Evolutionary conservation across 2,888 invertebrate species (phyloP).

Genomic region (Pammene fasciana): DNA sequence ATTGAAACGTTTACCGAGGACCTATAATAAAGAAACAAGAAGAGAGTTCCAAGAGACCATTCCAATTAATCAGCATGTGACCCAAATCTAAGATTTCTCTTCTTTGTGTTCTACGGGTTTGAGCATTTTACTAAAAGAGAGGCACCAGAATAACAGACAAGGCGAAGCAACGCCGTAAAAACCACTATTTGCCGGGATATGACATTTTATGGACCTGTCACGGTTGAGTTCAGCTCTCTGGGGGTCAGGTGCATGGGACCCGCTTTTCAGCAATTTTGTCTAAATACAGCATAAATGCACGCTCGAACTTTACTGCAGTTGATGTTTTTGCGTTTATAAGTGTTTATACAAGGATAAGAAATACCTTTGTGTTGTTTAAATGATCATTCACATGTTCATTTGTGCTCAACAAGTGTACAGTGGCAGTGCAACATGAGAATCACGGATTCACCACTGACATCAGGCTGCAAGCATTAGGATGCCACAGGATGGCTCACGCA

Average conservation of each 20-base stretch:
- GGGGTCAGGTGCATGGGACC: conserved; percentile 64
- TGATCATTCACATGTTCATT: conserved; percentile 32
- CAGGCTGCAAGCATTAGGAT: conserved; percentile 64
- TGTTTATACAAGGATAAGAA: conserved; percentile 8
- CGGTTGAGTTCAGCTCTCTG: conserved; percentile 69
- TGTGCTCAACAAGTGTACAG: conserved; percentile 42
- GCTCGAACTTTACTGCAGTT: conserved; percentile 16
- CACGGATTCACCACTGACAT: conserved; percentile 56
- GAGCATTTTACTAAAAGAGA: conserved; percentile 51
- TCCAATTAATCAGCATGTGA: conserved; percentile 80
- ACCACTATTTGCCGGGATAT: conserved; percentile 52
- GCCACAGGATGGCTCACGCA: conserved; percentile 83
- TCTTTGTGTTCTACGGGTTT: conserved; percentile 67
- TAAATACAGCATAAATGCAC: conserved; percentile 40
- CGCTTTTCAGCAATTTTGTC: conserved; percentile 44
- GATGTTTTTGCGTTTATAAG: conserved; percentile 12
- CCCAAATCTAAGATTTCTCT: conserved; percentile 82
- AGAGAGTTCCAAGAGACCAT: conserved; percentile 42
- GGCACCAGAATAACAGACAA: conserved; percentile 45
- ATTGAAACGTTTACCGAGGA: conserved; percentile 43
- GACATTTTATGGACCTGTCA: conserved; percentile 66
- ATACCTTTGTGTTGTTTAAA: conserved; percentile 18
- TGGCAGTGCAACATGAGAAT: conserved; percentile 58
- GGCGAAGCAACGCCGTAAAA: conserved; percentile 42
- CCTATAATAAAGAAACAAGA: conserved; percentile 36